Conservation (phyloP, 2,888 invertebrate species). For the Leucania comma region DNA sequence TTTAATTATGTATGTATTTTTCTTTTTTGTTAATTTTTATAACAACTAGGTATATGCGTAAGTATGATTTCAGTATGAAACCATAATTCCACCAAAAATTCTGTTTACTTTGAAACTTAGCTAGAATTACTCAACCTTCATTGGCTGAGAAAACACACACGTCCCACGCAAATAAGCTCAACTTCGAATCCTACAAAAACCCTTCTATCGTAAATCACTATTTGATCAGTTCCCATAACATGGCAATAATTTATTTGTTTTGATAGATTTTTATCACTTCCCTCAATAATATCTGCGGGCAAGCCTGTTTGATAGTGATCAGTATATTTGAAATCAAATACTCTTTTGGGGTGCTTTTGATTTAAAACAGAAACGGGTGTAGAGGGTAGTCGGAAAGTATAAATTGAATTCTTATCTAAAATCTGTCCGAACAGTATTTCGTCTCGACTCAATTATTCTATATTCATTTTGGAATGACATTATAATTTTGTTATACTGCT, state of each 20-base stretch:
- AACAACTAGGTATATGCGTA: no score
- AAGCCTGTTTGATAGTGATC: conserved; percentile 68
- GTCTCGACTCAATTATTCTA: conserved; percentile 66
- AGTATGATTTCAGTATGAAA: no score
- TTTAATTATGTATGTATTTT: no score
- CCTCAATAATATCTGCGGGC: conserved; percentile 75
- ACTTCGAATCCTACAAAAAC: conserved; percentile 53
- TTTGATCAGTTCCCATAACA: conserved; percentile 73
- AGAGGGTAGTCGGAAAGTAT: conserved; percentile 77
- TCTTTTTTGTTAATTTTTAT: no score
- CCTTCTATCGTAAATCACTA: conserved; percentile 68
- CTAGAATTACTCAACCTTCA: not conserved
- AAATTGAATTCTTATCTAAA: conserved; percentile 85
- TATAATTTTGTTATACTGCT: conserved; percentile 54
- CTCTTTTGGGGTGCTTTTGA: conserved; percentile 75
- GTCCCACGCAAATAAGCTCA: conserved; percentile 43
- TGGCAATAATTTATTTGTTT: conserved; percentile 75
- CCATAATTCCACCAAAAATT: not conserved
- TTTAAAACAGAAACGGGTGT: conserved; percentile 83
- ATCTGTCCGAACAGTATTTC: conserved; percentile 71
- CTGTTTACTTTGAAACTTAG: not conserved
- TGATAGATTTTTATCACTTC: conserved; percentile 80
- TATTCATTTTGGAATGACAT: conserved; percentile 58
- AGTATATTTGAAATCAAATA: conserved; percentile 66
- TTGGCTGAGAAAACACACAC: not conserved